Percentiles rank a stretch among this genome's conserved stretches.
These are phyloP conservation scores for Phyllotis vaccarum DNA, from an alignment of 2,797 vertebrate species.

Conservation along the genomic window DNA sequence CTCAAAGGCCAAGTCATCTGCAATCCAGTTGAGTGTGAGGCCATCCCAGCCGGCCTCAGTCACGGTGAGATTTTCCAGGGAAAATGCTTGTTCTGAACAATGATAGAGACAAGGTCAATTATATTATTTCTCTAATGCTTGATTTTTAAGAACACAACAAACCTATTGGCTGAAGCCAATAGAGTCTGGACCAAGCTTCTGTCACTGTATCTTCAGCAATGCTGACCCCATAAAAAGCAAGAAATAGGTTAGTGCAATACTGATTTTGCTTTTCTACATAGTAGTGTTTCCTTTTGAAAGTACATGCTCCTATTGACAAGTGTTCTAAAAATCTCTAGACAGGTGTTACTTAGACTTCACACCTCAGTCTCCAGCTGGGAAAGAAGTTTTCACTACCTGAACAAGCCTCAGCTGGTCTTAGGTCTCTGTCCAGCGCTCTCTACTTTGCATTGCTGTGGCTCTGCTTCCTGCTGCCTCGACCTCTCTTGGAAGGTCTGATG, in stretches of 20 bases:
- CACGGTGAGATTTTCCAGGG: constrained; percentile 89
- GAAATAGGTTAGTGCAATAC: background rate
- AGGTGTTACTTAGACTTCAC: background rate
- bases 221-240: background rate
- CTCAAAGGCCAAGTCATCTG: constrained; percentile 90
- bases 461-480: background rate
- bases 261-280: background rate
- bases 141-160: constrained; percentile 15
- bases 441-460: background rate
- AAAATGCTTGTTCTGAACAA: constrained; percentile 88
- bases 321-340: background rate
- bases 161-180: rapidly evolving
- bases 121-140: background rate
- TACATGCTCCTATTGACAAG: background rate
- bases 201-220: rapidly evolving
- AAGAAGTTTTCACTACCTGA: background rate
- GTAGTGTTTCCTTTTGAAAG: constrained; percentile 20
- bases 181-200: rapidly evolving
- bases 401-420: background rate
- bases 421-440: background rate
- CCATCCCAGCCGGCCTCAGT: constrained; percentile 91
- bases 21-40: constrained; percentile 87
- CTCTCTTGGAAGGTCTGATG: background rate
- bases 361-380: background rate
- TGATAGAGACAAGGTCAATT: constrained; percentile 80